Base-by-base conservation (phyloP, 1,140 invertebrate genomes). In the Idris sp. region DNA sequence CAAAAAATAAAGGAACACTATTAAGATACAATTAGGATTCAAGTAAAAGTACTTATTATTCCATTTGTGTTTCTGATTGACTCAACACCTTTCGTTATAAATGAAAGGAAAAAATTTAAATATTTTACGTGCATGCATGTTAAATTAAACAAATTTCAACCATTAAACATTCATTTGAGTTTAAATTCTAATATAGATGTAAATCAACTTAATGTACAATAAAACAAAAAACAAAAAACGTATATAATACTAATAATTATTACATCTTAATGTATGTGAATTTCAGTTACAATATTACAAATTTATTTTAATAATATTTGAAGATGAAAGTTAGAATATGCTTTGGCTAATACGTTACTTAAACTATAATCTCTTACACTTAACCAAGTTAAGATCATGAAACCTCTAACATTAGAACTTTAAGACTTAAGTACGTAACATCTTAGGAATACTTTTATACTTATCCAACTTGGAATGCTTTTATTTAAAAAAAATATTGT, bases 281-380 rank as follows among this genome's bases (percentile, higher is more conserved):
- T n/a, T n/a, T n/a, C n/a, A n/a, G n/a, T n/a, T n/a, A n/a, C n/a
- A n/a, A n/a, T n/a, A n/a, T n/a, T n/a, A n/a, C n/a, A n/a, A n/a
- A n/a, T n/a, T n/a, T n/a, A n/a, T n/a, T n/a, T n/a, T n/a, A n/a
- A 61, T 40, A 48, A 41, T 26, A 40, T 43, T 22, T 26, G 19
- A 62, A 62, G 58, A 43, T 43, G 58, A 54, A 65, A 65, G 48
- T 65, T 46, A 30, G 61, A 65, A 44, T 53, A 44, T 64, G 14
- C 19, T 16, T 38, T 6, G 11, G 31, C 48, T 65, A 54, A 65
- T 65, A 40, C 31, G 40, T 65, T 65, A 53, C 48, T 54, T 38
- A 65, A 54, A 65, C 61, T 54, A 54, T 54, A 65, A 65, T 65
- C 61, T 54, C 61, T 46, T 54, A 65, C 49, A 65, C 49, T 54